Evolutionary conservation across 2,113 vertebrate species (phyloP).

Genomic region (Centropus bengalensis): DNA sequence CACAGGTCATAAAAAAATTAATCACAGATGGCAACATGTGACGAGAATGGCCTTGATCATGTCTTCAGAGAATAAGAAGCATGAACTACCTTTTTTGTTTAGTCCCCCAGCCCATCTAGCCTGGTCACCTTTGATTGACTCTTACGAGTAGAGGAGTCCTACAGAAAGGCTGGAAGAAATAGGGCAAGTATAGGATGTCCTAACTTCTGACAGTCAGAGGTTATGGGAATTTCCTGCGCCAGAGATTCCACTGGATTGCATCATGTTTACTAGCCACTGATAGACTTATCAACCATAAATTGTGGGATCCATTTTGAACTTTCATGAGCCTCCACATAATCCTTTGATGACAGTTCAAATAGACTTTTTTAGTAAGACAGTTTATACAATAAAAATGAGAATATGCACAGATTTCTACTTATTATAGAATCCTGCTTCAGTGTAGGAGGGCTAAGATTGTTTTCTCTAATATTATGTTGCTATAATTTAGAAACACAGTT

Average conservation of each 20-base stretch:
- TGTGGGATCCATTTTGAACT: not conserved
- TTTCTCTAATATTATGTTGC: not conserved
- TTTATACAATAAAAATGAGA: slow-evolving; percentile 31
- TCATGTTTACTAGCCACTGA: slow-evolving; percentile 1
- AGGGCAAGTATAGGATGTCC: not conserved
- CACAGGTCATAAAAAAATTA: not conserved
- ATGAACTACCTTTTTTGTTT: not conserved
- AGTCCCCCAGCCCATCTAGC: not conserved
- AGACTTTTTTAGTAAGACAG: slow-evolving; percentile 8
- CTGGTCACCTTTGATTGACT: not conserved
- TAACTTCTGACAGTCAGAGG: slow-evolving; percentile 8
- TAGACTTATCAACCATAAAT: not conserved
- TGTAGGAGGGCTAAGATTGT: not conserved
- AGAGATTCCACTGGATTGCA: slow-evolving; percentile 50
- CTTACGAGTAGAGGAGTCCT: not conserved
- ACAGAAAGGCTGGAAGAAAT: not conserved
- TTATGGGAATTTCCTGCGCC: slow-evolving; percentile 40
- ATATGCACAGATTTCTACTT: not conserved
- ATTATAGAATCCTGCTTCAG: not conserved
- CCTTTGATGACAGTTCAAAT: slow-evolving; percentile 13
- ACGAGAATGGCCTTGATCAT: not conserved
- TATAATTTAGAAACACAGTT: not conserved
- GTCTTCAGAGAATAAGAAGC: not conserved
- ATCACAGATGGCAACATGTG: not conserved
- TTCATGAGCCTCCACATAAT: slow-evolving; percentile 7